These are phyloP conservation scores for Aphelenchoides fujianensis DNA, from an alignment of 1,140 invertebrate species.

Conservation along the genomic window DNA sequence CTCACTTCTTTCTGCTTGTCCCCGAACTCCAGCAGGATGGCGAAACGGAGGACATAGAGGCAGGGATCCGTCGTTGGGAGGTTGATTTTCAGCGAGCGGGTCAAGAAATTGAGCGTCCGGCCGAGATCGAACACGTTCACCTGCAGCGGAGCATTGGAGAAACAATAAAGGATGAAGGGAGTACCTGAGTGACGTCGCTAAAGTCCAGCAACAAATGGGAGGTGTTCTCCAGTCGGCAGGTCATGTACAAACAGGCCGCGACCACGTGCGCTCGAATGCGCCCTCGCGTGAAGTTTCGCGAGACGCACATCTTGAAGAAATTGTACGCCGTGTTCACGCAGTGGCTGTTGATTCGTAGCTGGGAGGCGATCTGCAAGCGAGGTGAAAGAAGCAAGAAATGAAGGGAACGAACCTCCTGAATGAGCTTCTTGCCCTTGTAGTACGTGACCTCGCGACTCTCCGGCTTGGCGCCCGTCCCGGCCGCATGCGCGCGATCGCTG, in stretches of 20 bases:
- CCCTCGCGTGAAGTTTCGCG: constrained; percentile 80
- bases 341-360: constrained; percentile 74
- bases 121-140: constrained; percentile 93
- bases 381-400: constrained; percentile 14
- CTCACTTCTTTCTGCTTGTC: constrained; percentile 61
- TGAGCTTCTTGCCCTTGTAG: constrained; percentile 55
- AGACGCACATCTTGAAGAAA: constrained; percentile 94
- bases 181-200: constrained; percentile 79
- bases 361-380: constrained; percentile 52
- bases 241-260: constrained; percentile 95
- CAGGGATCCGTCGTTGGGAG: constrained; percentile 88
- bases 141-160: constrained; percentile 65
- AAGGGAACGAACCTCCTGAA: constrained; percentile 57
- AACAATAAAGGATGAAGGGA: neutral
- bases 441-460: constrained; percentile 58
- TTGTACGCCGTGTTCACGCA: constrained; percentile 87
- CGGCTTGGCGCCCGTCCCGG: constrained; percentile 40
- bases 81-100: constrained; percentile 83
- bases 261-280: constrained; percentile 84
- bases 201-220: constrained; percentile 96
- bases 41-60: constrained; percentile 87
- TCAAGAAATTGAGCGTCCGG: constrained; percentile 82
- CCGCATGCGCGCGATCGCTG: constrained; percentile 47
- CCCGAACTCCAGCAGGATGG: constrained; percentile 86
- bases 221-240: constrained; percentile 86